Evolutionary conservation across 1,140 invertebrate genomes (phyloP).

Genomic region (Papilio machaon): DNA sequence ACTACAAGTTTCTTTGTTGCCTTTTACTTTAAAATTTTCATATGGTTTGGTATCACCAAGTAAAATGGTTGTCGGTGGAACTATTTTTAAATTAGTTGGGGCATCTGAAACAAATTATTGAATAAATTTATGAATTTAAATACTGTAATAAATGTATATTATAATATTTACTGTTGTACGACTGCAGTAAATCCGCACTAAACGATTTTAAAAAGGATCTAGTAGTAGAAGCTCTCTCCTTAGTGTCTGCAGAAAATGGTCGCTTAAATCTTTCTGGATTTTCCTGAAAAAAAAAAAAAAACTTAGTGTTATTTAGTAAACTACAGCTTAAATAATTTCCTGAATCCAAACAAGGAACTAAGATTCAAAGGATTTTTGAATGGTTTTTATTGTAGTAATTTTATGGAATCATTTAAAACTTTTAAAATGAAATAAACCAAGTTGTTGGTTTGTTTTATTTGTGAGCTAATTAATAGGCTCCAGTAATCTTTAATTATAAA

Average conservation of each 20-base stretch:
- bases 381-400: too few species aligned
- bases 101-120: constrained; percentile 56
- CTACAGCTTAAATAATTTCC: too few species aligned
- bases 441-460: too few species aligned
- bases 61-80: constrained; percentile 68
- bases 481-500: too few species aligned
- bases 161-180: constrained; percentile 65
- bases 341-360: too few species aligned
- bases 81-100: constrained; percentile 60
- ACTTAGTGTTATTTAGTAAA: too few species aligned
- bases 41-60: constrained; percentile 54
- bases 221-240: constrained; percentile 66
- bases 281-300: constrained; percentile 56
- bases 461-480: too few species aligned
- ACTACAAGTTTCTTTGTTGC: constrained; percentile 68
- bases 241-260: constrained; percentile 78
- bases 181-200: constrained; percentile 68
- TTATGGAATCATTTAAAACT: too few species aligned
- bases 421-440: too few species aligned
- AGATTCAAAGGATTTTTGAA: too few species aligned
- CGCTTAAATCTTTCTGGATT: constrained; percentile 70
- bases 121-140: constrained; percentile 29
- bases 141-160: neutral
- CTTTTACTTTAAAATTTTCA: constrained; percentile 44
- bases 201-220: constrained; percentile 70